Evolutionary conservation across 2,113 vertebrate species (phyloP), one percentile per base, ranked within the genome.

Genomic region (Chauna torquata): DNA sequence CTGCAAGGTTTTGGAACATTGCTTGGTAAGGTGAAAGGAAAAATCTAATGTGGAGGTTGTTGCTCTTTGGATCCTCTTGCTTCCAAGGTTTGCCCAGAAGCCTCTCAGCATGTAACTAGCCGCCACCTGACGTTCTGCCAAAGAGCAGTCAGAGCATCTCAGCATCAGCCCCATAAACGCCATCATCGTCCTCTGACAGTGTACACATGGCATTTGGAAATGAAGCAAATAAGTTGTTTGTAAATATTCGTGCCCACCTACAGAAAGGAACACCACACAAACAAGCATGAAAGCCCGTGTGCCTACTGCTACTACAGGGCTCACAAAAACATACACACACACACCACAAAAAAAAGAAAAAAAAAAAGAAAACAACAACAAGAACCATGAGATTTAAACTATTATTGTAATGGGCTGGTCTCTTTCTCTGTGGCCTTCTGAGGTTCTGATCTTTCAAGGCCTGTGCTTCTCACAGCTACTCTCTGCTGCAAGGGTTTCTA

Each of bases 161-260:
- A 47, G 15, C 57, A 25, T 32, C 20, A 52, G 52, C 27, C 32
- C 23, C 9, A 4, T n/a, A 38, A 10, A 50, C 16, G 22, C 34
- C 16, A 16, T 34, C 1, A 0, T 18, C 2, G 2, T 34, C 8
- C 32, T 82, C 12, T 7, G 1, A 20, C 19, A 25, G 19, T 44
- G 8, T 2, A 12, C 20, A 32, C 32, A 11, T 2, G 27, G 6
- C 17, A 4, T 12, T 47, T 47, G 25, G 12, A 90, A 85, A 42
- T 40, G 34, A 80, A 72, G 36, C 55, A 68, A 59, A 47, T 11
- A 78, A 65, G 6, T 30, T 69, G 32, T 30, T 84, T 40, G 7
- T 11, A 59, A 68, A 54, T 62, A 34, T 28, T 57, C n/a, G 5
- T 6, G 8, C 32, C 22, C 57, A 20, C 5, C 42, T 59, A 45